Conservation (phyloP, 2,113 vertebrate species). For the Tautogolabrus adspersus region DNA sequence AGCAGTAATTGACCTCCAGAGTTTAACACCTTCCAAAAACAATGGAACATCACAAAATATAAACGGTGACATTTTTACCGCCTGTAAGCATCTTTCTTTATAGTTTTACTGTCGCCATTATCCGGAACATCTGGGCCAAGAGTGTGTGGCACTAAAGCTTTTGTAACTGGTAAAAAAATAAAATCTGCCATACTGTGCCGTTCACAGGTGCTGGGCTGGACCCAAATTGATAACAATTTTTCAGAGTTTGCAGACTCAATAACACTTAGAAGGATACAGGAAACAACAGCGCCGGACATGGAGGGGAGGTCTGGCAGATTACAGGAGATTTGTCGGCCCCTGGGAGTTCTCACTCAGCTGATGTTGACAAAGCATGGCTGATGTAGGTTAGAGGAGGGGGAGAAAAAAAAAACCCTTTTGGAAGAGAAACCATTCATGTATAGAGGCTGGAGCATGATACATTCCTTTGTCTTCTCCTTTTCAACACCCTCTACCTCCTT, state of each 20-base stretch:
- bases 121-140: constrained; percentile 59
- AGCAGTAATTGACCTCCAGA: constrained; percentile 50
- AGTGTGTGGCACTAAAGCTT: constrained; percentile 45
- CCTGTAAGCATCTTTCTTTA: constrained; percentile 59
- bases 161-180: constrained; percentile 12
- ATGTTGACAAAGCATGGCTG: constrained; percentile 72
- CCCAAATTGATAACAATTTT: constrained; percentile 70
- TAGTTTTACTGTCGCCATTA: constrained; percentile 64
- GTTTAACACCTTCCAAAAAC: constrained; percentile 52
- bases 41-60: constrained; percentile 33
- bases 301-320: constrained; percentile 66
- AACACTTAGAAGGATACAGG: constrained; percentile 69
- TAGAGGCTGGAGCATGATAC: constrained; percentile 29
- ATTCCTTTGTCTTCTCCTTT: constrained; percentile 57
- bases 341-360: constrained; percentile 70
- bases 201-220: constrained; percentile 58
- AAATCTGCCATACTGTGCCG: constrained; percentile 25
- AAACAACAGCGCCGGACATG: constrained; percentile 54
- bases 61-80: constrained; percentile 48
- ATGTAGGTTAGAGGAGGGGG: constrained; percentile 35
- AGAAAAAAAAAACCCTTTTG: constrained; percentile 20
- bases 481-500: constrained; percentile 17
- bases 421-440: constrained; percentile 34
- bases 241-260: constrained; percentile 69
- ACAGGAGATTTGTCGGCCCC: constrained; percentile 67